phyloP scores from a whole-genome alignment of 2,888 invertebrate genomes.

The Chorisops tibialis region DNA sequence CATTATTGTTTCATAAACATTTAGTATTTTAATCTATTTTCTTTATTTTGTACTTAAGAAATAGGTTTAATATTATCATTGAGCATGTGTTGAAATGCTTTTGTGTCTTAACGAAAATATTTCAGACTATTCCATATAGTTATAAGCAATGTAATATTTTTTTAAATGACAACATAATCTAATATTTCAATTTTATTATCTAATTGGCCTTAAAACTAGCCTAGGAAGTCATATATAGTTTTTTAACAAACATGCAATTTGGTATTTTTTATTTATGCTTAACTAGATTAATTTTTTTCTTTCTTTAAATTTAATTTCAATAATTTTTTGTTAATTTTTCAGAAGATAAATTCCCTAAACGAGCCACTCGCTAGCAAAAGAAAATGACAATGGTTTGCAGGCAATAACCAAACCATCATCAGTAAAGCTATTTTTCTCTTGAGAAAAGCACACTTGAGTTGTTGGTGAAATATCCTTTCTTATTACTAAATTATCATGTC shows the following conservation, averaged over 20 bases:
- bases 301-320: too few species aligned
- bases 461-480: constrained; percentile 36
- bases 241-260: constrained; percentile 3
- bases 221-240: constrained; percentile 18
- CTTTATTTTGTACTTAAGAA: constrained; percentile 25
- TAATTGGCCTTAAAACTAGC: constrained; percentile 29
- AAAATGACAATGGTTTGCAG: constrained; percentile 49
- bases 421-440: constrained; percentile 5
- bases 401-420: constrained; percentile 49
- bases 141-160: too few species aligned
- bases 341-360: constrained; percentile 39
- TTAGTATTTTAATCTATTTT: background rate
- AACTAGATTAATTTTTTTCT: constrained; percentile 28
- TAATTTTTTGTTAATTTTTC: background rate
- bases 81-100: too few species aligned
- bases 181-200: constrained; percentile 14
- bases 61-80: constrained; percentile 2
- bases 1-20: background rate
- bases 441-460: constrained; percentile 30
- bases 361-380: constrained; percentile 52
- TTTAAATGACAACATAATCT: constrained; percentile 6
- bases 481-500: constrained; percentile 46
- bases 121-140: too few species aligned
- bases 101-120: too few species aligned
- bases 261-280: background rate